Evolutionary conservation across 2,113 vertebrate species (phyloP), one percentile per base, ranked within the genome.

Genomic region (Phylloscopus trochiloides): DNA sequence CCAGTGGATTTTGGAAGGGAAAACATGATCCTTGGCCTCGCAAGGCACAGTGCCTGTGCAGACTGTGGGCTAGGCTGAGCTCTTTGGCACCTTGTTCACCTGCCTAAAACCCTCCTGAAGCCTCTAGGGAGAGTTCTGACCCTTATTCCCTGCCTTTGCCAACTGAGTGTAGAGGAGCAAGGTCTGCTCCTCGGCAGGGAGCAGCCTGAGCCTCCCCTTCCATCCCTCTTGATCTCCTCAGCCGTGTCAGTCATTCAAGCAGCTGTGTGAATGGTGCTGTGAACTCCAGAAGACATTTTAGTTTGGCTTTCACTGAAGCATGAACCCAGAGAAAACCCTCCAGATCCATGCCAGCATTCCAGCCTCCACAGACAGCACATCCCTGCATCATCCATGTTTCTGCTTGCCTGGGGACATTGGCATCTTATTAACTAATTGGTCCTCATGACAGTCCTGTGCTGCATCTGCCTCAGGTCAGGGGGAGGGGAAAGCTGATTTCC

Each of bases 401-500:
- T 91, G 29, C 47, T 42, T 75, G 90, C 71, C 54, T 14, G 14
- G 17, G 73, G 50, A 52, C 5, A 32, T 28, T 1, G 9, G 18
- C 40, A 68, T 67, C 42, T 65, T 58, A 47, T 25, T 74, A 89
- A 87, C 19, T 40, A 50, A 70, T 36, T 3, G 3, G 38, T 65
- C 24, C 92, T 88, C 70, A 70, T 70, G 84, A 82, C 85, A 86
- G 58, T 34, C 81, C 55, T 82, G 52, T 81, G 86, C 70, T 75
- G 17, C 2, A 0, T 62, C 84, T 67, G 43, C 85, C 71, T 17
- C 54, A 83, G 70, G 77, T 45, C 92, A 80, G 5, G 59, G 78
- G 82, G 42, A 92, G 47, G 78, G 68, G 71, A 88, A 88, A 91
- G 47, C 59, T 7, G 43, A 54, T 93, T 92, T 91, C 58, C 50